phyloP scores from a whole-genome alignment of 2,888 invertebrate species.

The Trachelus stipa region DNA sequence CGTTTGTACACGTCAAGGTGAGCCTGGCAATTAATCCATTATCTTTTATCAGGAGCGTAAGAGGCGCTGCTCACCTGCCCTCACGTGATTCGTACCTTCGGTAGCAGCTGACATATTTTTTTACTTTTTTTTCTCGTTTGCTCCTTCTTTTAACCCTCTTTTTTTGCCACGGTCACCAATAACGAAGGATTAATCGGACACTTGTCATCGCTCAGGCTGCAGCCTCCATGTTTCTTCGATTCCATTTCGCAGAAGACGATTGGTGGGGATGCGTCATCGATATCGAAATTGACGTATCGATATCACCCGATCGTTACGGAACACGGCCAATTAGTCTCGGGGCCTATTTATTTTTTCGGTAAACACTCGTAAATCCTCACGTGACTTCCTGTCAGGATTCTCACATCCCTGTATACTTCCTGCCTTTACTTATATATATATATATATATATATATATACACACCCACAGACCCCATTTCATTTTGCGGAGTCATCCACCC shows the following conservation, averaged over 20 bases:
- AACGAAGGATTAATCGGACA: constrained; percentile 57
- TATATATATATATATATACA: neutral
- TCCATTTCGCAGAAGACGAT: constrained; percentile 19
- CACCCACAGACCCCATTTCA: neutral
- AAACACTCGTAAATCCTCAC: constrained; percentile 47
- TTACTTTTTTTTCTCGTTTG: constrained; percentile 33
- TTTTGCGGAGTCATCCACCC: neutral
- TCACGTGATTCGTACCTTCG: constrained; percentile 6
- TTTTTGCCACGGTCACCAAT: constrained; percentile 19
- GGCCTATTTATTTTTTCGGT: constrained; percentile 46
- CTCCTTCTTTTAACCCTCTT: neutral
- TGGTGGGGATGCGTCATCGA: constrained; percentile 22
- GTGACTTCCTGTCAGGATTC: constrained; percentile 36
- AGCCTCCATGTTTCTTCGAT: constrained; percentile 36
- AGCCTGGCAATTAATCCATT: constrained; percentile 11
- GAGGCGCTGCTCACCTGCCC: constrained; percentile 7
- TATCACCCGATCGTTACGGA: constrained; percentile 21
- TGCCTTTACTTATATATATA: neutral
- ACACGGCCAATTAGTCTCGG: constrained; percentile 47
- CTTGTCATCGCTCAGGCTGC: constrained; percentile 49
- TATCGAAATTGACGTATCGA: constrained; percentile 50
- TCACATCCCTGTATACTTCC: constrained; percentile 12
- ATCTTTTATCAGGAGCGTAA: constrained; percentile 3
- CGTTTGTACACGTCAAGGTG: constrained; percentile 1
- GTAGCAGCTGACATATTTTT: constrained; percentile 46